Base-by-base conservation (phyloP, 1,140 invertebrate species). In the Hetaerina americana region DNA sequence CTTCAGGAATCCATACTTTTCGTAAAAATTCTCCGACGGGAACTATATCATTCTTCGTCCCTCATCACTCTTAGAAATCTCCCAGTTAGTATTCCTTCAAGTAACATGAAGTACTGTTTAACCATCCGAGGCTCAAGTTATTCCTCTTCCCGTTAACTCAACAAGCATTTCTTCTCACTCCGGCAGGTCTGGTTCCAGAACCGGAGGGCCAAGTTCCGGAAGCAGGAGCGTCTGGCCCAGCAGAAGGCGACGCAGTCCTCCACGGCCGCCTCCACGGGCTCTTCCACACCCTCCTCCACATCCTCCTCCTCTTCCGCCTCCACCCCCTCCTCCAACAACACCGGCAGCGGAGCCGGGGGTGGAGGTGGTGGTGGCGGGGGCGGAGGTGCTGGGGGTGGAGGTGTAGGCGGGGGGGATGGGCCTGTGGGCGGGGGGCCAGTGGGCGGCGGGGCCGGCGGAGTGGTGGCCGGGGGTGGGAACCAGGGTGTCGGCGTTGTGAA, bases 171-270 rank as follows among this genome's bases (percentile, higher is more conserved):
- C 74, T 72, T 70, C 75, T 73, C 73, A 84, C 70, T 74, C 57
- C 81, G 86, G 12, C 84, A 96, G 93, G 94, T 96, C 0, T 96
- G 94, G 94, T 97, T 97, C 79, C 94, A 96, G 84, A 97, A 96
- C 78, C 83, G 94, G 66, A 84, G 94, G 49, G 94, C 94, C 0
- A 97, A 96, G 81, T 95, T 95, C 78, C 85, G 95, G 25, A 97
- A 97, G 82, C 94, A 97, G 78, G 95, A 97, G 81, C 82, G 91
- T 24, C 78, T 92, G 67, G 90, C 90, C 0, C 91, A 92, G 77
- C 91, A 93, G 78, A 92, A 92, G 76, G 85, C 85, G 0, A 77
- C 82, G 0, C 81, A 78, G 72, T 75, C 68, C 1, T 68, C 73
- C 22, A 70, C 69, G 10, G 66, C 27, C 2, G 73, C 71, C 27